phyloP scores from a whole-genome alignment of 2,888 invertebrate species.

The Ptilodon capucinus region DNA sequence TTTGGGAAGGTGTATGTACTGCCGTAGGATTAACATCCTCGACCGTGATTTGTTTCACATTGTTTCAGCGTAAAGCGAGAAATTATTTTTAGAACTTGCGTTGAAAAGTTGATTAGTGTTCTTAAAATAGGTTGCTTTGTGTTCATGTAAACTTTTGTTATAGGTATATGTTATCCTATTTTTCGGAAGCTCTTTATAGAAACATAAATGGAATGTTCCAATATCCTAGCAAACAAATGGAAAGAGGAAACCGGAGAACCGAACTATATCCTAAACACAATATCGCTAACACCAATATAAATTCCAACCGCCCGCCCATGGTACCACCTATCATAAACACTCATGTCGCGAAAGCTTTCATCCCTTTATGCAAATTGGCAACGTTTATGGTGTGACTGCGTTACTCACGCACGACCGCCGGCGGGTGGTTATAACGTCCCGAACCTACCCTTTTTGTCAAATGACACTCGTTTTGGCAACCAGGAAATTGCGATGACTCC shows the following conservation, averaged over 20 bases:
- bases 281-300: constrained; percentile 37
- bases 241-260: too few relatives aligned
- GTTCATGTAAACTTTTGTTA: too few relatives aligned
- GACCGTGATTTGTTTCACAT: constrained; percentile 17
- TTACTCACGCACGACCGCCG: constrained; percentile 46
- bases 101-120: background rate
- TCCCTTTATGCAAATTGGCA: constrained; percentile 74
- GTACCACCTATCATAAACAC: constrained; percentile 61
- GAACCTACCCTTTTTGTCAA: constrained; percentile 64
- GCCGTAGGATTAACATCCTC: constrained; percentile 18
- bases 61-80: constrained; percentile 2
- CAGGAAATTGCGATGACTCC: constrained; percentile 70
- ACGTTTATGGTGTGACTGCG: constrained; percentile 55
- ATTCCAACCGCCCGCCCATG: constrained; percentile 22
- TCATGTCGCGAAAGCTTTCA: constrained; percentile 67
- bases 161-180: too few relatives aligned
- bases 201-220: background rate
- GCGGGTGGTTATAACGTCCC: constrained; percentile 18
- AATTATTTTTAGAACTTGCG: constrained; percentile 6
- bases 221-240: too few relatives aligned
- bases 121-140: too few relatives aligned
- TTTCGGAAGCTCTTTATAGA: too few relatives aligned
- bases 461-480: constrained; percentile 69
- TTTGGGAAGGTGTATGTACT: constrained; percentile 11
- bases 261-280: constrained; percentile 9